A percentile compares a stretch with the other conserved stretches of the same genome.
phyloP scores from a whole-genome alignment of 2,797 vertebrate genomes.

The Muscicapa striata region DNA sequence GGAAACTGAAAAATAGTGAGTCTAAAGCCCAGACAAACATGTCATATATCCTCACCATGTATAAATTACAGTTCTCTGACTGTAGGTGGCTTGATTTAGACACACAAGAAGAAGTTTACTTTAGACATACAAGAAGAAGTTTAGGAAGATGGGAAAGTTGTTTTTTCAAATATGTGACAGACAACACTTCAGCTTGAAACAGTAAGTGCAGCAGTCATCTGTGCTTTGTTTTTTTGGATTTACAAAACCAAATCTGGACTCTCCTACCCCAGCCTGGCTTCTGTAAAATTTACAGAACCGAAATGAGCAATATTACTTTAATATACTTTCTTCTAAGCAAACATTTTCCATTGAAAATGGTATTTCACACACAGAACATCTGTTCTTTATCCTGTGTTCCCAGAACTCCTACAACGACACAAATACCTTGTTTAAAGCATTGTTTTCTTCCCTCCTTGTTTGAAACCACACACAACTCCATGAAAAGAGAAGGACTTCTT shows the following conservation, averaged over 20 bases:
- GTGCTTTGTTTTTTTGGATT: background rate
- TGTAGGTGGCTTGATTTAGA: background rate
- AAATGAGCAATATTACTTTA: background rate
- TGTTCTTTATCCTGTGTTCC: background rate
- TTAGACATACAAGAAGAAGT: background rate
- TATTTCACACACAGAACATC: background rate
- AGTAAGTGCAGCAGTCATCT: background rate
- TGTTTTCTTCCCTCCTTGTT: background rate
- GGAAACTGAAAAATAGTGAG: background rate
- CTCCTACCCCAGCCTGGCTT: background rate
- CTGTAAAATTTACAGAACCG: background rate
- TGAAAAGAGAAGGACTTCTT: background rate
- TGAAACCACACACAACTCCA: background rate
- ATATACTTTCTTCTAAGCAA: background rate
- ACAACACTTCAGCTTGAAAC: background rate
- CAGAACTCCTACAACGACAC: background rate
- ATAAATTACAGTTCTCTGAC: background rate
- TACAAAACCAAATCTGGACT: background rate
- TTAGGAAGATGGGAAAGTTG: background rate
- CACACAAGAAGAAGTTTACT: background rate
- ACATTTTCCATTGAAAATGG: background rate
- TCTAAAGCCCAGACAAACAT: background rate
- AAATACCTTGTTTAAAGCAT: background rate
- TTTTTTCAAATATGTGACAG: background rate
- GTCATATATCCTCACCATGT: background rate